Conservation (phyloP, 2,113 vertebrate genomes). For the Phalacrocorax carbo region DNA sequence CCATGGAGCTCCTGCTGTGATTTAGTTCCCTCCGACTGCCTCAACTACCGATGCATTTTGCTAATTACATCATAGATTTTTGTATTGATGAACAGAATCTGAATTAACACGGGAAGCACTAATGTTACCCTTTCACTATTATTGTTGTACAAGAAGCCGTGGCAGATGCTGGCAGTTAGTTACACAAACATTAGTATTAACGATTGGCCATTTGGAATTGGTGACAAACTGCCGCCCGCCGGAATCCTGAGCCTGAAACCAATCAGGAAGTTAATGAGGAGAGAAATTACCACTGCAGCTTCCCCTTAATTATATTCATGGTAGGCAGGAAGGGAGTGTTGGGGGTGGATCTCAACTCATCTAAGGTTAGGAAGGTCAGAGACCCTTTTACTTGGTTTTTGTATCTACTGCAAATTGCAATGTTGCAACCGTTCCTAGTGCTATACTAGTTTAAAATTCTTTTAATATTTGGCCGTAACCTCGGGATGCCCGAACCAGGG, state of each 20-base stretch:
- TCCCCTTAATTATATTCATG: constrained; percentile 86
- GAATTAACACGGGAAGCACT: constrained; percentile 86
- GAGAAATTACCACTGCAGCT: constrained; percentile 91
- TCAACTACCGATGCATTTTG: constrained; percentile 74
- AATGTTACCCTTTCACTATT: constrained; percentile 84
- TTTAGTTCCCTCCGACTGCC: constrained; percentile 78
- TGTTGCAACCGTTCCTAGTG: constrained; percentile 67
- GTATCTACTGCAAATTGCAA: constrained; percentile 73
- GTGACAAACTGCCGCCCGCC: constrained; percentile 93
- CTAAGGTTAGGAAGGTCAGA: constrained; percentile 83
- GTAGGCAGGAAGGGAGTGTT: constrained; percentile 77
- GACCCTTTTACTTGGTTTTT: constrained; percentile 77
- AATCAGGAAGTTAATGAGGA: constrained; percentile 99
- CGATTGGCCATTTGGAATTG: constrained; percentile 93
- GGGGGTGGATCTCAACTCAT: constrained; percentile 73
- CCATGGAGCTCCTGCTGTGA: constrained; percentile 66
- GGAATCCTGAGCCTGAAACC: constrained; percentile 92
- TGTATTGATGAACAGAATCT: constrained; percentile 86
- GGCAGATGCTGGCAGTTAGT: constrained; percentile 89
- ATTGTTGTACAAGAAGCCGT: constrained; percentile 85
- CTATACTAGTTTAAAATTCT: constrained; percentile 60
- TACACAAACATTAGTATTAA: constrained; percentile 99
- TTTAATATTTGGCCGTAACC: constrained; percentile 37
- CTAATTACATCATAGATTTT: constrained; percentile 93
- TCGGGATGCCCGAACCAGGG: not conserved